Evolutionary conservation across 1,140 invertebrate genomes (phyloP).

Genomic region (Saccostrea cuccullata): DNA sequence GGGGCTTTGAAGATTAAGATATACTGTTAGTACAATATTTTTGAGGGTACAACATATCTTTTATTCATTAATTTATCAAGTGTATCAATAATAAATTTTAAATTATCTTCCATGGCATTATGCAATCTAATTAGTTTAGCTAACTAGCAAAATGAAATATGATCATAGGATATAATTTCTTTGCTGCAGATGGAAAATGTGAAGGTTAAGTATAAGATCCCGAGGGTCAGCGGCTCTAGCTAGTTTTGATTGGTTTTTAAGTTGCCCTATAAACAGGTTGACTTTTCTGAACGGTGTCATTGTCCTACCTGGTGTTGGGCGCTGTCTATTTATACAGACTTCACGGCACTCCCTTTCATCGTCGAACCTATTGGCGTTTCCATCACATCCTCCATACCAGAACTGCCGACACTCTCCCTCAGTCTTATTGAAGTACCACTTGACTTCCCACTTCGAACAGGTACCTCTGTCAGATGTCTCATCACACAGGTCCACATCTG

Average conservation of each 20-base stretch:
- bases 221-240: neutral
- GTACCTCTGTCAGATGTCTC: slow-evolving; percentile 88
- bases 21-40: too few species aligned
- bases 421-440: slow-evolving; percentile 90
- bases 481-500: slow-evolving; percentile 82
- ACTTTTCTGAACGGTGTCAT: neutral
- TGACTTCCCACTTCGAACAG: slow-evolving; percentile 86
- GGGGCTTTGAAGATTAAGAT: neutral
- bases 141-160: too few species aligned
- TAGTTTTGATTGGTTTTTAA: neutral
- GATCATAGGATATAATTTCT: too few species aligned
- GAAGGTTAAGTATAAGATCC: too few species aligned
- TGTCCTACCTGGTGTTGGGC: neutral
- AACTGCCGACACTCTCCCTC: slow-evolving; percentile 91
- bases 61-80: too few species aligned
- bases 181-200: too few species aligned
- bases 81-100: too few species aligned
- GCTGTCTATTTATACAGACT: slow-evolving; percentile 29
- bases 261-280: too few species aligned
- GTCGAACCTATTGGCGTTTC: slow-evolving; percentile 87
- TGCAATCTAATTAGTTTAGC: too few species aligned
- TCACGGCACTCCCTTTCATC: slow-evolving; percentile 89
- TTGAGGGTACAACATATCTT: too few species aligned
- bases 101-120: too few species aligned
- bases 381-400: slow-evolving; percentile 95